Conservation (phyloP, 2,888 invertebrate species). For the Plusia festucae region DNA sequence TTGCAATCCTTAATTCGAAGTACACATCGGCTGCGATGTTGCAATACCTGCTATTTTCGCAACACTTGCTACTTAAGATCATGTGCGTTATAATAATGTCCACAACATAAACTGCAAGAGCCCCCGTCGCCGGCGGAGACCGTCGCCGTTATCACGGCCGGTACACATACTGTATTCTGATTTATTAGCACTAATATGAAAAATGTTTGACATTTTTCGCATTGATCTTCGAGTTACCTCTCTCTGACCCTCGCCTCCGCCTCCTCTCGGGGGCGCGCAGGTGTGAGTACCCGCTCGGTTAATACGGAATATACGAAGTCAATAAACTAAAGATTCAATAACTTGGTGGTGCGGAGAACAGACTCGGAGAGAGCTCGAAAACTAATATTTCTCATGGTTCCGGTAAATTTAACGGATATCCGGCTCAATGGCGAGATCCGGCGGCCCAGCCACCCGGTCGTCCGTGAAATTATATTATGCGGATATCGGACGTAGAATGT, state of each 20-base stretch:
- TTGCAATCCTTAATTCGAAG: too few relatives aligned
- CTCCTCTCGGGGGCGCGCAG: background rate
- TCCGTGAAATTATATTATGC: conserved; percentile 32
- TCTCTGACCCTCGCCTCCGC: background rate
- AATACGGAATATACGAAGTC: conserved; percentile 5
- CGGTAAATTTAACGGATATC: conserved; percentile 36
- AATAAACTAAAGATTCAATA: conserved; percentile 32
- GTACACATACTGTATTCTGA: background rate
- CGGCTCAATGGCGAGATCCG: conserved; percentile 23
- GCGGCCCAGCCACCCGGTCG: conserved; percentile 1
- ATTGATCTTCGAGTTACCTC: background rate
- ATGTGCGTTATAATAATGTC: too few relatives aligned
- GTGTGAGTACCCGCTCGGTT: background rate
- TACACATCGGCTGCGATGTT: too few relatives aligned
- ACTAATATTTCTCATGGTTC: conserved; percentile 20
- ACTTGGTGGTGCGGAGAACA: conserved; percentile 14
- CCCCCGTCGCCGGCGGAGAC: too few relatives aligned
- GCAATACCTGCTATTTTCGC: too few relatives aligned
- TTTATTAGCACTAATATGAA: background rate
- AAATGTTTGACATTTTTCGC: background rate
- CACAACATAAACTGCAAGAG: too few relatives aligned
- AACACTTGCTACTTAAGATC: too few relatives aligned
- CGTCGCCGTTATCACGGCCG: background rate
- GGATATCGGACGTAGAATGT: conserved; percentile 3
- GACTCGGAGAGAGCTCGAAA: conserved; percentile 14